Evolutionary conservation across 2,888 invertebrate genomes (phyloP).

Genomic region (Pandemis corylana): DNA sequence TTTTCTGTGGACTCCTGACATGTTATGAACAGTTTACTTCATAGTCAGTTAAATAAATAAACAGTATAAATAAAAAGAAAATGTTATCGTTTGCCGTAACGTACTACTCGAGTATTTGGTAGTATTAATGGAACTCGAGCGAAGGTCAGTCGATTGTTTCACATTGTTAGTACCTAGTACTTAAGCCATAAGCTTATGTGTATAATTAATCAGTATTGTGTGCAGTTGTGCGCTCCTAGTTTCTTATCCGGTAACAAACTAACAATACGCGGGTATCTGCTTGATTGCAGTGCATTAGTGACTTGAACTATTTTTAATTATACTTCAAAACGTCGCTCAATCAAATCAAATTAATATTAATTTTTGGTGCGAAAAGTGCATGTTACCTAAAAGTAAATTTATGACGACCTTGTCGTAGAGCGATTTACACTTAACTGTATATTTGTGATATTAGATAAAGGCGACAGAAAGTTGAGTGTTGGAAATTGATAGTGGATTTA

Average conservation of each 20-base stretch:
- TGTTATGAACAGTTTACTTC: too few relatives aligned
- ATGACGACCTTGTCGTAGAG: background rate
- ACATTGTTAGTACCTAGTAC: constrained; percentile 11
- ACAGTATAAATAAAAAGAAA: background rate
- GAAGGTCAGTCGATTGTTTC: constrained; percentile 29
- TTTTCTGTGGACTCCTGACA: too few relatives aligned
- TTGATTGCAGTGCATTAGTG: background rate
- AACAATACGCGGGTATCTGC: background rate
- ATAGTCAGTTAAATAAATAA: too few relatives aligned
- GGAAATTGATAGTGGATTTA: background rate
- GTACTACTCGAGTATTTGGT: background rate
- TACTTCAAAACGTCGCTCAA: too few relatives aligned
- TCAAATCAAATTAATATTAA: background rate
- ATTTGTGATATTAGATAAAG: background rate
- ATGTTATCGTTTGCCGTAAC: background rate
- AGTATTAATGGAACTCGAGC: constrained; percentile 12
- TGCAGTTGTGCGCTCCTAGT: background rate
- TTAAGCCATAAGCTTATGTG: constrained; percentile 6
- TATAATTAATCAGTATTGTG: constrained; percentile 5
- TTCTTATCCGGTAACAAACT: background rate
- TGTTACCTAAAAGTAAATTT: background rate
- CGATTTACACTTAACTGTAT: background rate
- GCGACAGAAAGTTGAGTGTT: background rate
- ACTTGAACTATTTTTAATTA: too few relatives aligned
- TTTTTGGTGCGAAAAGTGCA: background rate